Evolutionary conservation across 2,888 invertebrate genomes (phyloP).

Genomic region (Tenthredo distinguenda): DNA sequence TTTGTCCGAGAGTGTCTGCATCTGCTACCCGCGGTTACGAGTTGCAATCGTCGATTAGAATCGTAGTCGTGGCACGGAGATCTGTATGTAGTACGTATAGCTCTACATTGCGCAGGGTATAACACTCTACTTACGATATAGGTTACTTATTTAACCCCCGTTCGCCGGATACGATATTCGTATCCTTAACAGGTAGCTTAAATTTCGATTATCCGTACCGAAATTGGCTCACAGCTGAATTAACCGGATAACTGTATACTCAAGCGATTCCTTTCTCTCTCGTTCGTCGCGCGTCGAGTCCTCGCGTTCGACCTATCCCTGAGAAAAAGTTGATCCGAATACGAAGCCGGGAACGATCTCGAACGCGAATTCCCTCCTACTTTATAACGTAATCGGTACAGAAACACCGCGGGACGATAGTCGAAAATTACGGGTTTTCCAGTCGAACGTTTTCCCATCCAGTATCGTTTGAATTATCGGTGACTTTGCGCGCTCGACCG

Average conservation of each 20-base stretch:
- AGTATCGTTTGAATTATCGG: constrained; percentile 11
- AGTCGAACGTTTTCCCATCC: neutral
- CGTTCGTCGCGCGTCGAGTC: neutral
- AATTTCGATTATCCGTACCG: neutral
- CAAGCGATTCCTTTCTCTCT: neutral
- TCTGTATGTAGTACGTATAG: neutral
- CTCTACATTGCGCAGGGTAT: neutral
- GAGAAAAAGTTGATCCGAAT: neutral
- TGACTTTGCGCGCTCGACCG: neutral
- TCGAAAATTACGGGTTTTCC: constrained; percentile 2
- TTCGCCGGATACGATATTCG: too few species aligned
- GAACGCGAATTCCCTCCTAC: neutral
- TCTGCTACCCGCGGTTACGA: constrained; percentile 23
- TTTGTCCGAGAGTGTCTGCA: constrained; percentile 8
- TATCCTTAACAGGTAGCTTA: neutral
- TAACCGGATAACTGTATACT: neutral
- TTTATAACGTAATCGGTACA: neutral
- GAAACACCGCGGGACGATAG: neutral
- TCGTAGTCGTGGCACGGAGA: neutral
- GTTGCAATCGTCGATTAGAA: neutral
- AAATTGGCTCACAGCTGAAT: constrained; percentile 8
- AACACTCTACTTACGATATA: too few species aligned
- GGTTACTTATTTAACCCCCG: too few species aligned
- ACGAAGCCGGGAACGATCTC: neutral
- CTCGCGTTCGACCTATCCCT: neutral